A percentile compares a stretch with the other conserved stretches of the same genome.
These are phyloP conservation scores for Mellilla xanthometata DNA, from an alignment of 2,888 invertebrate genomes.

Conservation along the genomic window DNA sequence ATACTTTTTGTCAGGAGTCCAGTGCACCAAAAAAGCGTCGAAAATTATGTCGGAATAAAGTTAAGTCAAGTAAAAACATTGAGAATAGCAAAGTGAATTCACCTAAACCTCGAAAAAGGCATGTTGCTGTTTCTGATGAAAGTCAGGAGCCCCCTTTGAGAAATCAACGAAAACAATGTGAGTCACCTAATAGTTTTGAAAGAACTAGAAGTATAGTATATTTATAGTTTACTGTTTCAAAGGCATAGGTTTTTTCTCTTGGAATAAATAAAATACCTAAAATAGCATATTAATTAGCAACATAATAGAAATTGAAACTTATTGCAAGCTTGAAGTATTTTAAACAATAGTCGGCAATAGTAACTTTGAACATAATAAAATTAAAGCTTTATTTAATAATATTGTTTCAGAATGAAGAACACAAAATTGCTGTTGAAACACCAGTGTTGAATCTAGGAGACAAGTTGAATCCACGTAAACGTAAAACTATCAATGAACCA, in stretches of 20 bases:
- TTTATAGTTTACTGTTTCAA: too few relatives aligned
- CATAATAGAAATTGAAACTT: too few relatives aligned
- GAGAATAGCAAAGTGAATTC: not conserved
- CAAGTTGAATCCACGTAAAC: constrained; percentile 61
- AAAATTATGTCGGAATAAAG: not conserved
- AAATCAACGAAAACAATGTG: constrained; percentile 4
- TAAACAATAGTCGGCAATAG: too few relatives aligned
- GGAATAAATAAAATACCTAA: too few relatives aligned
- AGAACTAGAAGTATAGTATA: too few relatives aligned
- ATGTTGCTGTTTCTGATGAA: not conserved
- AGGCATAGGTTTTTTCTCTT: too few relatives aligned
- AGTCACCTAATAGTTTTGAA: not conserved
- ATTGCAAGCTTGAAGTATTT: too few relatives aligned
- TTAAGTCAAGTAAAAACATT: not conserved
- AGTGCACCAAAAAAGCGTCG: not conserved
- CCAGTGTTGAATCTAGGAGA: constrained; percentile 49
- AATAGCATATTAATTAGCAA: too few relatives aligned
- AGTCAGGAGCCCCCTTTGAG: not conserved
- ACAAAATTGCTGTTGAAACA: constrained; percentile 32
- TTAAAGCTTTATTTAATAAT: too few relatives aligned
- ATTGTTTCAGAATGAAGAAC: constrained; percentile 30
- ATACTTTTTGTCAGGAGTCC: not conserved
- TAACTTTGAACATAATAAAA: too few relatives aligned
- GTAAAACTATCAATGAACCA: constrained; percentile 52
- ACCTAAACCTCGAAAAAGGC: not conserved